These are phyloP conservation scores for Conus canariensis DNA, from an alignment of 2,888 invertebrate genomes.

Conservation along the genomic window DNA sequence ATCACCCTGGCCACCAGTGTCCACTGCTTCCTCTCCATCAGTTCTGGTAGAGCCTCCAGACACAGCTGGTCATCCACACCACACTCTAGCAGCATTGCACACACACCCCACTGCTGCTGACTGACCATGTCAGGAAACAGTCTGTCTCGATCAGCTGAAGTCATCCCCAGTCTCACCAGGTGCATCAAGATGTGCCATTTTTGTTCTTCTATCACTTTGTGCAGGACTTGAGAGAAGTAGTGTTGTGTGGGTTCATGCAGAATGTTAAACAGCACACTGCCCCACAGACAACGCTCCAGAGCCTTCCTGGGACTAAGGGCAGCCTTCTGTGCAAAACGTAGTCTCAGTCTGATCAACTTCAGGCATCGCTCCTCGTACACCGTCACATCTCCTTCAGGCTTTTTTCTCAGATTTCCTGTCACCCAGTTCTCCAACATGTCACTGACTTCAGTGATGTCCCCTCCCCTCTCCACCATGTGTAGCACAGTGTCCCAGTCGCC, in stretches of 20 bases:
- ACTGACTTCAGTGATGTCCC: constrained; percentile 15
- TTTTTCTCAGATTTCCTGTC: neutral
- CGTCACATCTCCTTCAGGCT: neutral
- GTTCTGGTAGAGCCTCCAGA: constrained; percentile 29
- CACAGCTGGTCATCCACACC: neutral
- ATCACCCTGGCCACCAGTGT: constrained; percentile 34
- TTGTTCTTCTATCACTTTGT: neutral
- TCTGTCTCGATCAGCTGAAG: neutral
- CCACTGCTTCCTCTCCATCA: constrained; percentile 35
- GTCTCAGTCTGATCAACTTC: constrained; percentile 11
- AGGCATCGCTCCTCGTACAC: neutral
- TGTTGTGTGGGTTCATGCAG: neutral
- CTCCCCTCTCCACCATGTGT: neutral
- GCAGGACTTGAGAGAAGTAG: neutral
- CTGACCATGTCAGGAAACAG: constrained; percentile 2
- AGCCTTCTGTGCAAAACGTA: neutral
- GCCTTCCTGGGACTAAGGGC: neutral
- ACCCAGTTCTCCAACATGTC: neutral
- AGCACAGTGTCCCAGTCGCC: constrained; percentile 22
- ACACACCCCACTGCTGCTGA: constrained; percentile 23
- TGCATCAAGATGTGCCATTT: constrained; percentile 13
- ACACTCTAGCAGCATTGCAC: neutral
- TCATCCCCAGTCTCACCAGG: constrained; percentile 22
- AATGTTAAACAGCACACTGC: constrained; percentile 16
- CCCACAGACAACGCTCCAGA: neutral